Conservation (phyloP, 2,113 vertebrate genomes). For the Strigops habroptila region DNA sequence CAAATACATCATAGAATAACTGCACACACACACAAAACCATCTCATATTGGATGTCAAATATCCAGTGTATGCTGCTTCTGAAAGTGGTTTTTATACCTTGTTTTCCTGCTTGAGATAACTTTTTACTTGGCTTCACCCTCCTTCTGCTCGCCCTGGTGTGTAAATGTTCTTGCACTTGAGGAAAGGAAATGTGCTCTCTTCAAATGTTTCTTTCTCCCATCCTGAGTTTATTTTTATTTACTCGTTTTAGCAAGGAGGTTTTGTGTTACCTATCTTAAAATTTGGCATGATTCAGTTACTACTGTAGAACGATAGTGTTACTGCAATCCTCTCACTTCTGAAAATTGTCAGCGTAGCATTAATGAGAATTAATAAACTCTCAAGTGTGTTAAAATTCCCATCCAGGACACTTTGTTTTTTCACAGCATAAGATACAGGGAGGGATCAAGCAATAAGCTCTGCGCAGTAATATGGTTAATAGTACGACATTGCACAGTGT, state of each 20-base stretch:
- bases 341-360: not conserved
- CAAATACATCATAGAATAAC: not conserved
- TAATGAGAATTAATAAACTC: not conserved
- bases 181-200: not conserved
- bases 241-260: not conserved
- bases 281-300: not conserved
- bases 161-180: not conserved
- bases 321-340: not conserved
- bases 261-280: not conserved
- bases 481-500: not conserved
- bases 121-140: not conserved
- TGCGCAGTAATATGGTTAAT: not conserved
- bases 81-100: not conserved
- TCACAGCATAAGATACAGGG: not conserved
- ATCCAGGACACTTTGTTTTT: not conserved
- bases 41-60: not conserved
- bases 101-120: not conserved
- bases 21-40: not conserved
- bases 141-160: fast-evolving
- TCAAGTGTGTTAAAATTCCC: not conserved
- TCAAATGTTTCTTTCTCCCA: not conserved
- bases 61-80: not conserved
- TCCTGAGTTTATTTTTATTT: not conserved
- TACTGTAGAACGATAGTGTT: not conserved
- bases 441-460: not conserved